Evolutionary conservation across 2,113 vertebrate genomes (phyloP), one percentile per base, ranked within the genome.

Genomic region (Amphiprion ocellaris): DNA sequence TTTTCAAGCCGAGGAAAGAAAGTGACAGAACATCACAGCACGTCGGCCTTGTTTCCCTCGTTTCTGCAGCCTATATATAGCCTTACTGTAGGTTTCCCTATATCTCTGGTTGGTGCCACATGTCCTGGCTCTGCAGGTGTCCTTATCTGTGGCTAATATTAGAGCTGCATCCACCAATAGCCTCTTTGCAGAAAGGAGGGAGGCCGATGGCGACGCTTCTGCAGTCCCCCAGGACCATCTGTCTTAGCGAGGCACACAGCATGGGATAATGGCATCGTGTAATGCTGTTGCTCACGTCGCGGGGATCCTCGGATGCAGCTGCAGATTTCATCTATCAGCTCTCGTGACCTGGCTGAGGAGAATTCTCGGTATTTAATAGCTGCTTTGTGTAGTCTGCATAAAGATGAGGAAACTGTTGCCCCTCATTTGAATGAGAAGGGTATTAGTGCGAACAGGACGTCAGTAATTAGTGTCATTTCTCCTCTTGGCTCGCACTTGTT

Each of bases 101-200:
- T 28, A 71, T 68, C 69, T 53, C 65, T 26, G 37, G 49, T 63
- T 59, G 77, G 69, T 71, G 75, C 86, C 82, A 86, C 75, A 84
- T 77, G 85, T 81, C 71, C 69, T 74, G 49, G 10, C 81, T 79
- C 86, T 63, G 81, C 80, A 90, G 84, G 83, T 74, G 84, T 87
- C 77, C 82, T 66, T 73, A 82, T 89, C 77, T 82, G 82, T 63
- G 60, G 77, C 87, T 90, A 89, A 92, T 88, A 85, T 92, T 90
- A 89, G 10, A 10, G 21, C 47, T 55, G 66, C 46, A 69, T 90
- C 76, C 74, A 81, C 81, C 66, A 56, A 62, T 28, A 4, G 33
- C 12, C 23, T 78, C 58, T 65, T 8, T 30, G 53, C 50, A 52
- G 39, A 66, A 71, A 44, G 49, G 65, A 54, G 61, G 66, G 41